Base-by-base conservation (phyloP, 1,140 invertebrate genomes). In the Solenopsis invicta region DNA sequence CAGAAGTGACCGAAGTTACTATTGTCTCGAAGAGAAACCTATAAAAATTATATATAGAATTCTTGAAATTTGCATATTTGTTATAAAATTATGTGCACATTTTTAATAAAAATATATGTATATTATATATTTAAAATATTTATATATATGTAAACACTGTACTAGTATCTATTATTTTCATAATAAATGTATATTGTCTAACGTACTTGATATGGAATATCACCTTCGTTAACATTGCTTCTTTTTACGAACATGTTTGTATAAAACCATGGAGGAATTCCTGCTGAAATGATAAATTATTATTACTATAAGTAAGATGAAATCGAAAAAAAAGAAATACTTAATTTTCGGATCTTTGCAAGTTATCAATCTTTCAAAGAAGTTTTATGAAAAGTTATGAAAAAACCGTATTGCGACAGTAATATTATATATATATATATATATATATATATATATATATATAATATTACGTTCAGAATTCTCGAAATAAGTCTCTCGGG, bases 241-340 rank as follows among this genome's bases (percentile, higher is more conserved):
- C 92, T 93, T 12, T 93, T 90, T 4, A 94, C 74, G 41, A 94
- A 90, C 21, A 21, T n/a, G n/a, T n/a, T n/a, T n/a, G n/a, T n/a
- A 67, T 1, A 21, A 56, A n/a, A n/a, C 21, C 52, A 37, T 78
- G 6, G 5, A 37, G 13, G 29, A 13, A 18, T 77, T 48, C 10
- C 62, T 21, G 50, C 34, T 37, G 2, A 48, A 29, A 45, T 13
- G 12, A 37, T 61, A 45, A 59, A 10, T 45, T 16, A n/a, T n/a
- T n/a, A n/a, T n/a, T 29, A 82, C 0, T 56, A 71, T n/a, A 18
- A 37, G n/a, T 37, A 21, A 45, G 59, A 59, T 82, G 10, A 18
- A 45, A 1, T n/a, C n/a, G 1, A n/a, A 1, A 4, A 72, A 74
- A 45, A n/a, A n/a, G n/a, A 16, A 37, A 67, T n/a, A 2, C 29